phyloP scores from a whole-genome alignment of 2,113 vertebrate species.

The Sapayoa aenigma region DNA sequence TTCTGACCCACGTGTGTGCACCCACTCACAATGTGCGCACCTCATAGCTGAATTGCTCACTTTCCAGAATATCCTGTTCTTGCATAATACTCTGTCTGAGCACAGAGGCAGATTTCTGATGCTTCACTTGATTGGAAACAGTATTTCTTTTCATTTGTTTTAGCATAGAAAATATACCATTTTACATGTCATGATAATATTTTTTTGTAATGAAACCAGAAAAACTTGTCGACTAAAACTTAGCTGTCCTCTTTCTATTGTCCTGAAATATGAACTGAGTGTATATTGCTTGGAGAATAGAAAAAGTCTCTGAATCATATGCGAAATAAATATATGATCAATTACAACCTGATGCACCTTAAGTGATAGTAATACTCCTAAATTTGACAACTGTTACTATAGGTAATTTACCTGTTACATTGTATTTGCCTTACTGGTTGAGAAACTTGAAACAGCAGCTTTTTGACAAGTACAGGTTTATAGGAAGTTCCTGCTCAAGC shows the following conservation, averaged over 20 bases:
- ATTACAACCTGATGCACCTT: not conserved
- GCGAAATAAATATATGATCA: not conserved
- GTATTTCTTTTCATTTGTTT: not conserved
- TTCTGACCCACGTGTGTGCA: not conserved
- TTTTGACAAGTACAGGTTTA: not conserved
- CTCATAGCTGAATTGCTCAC: not conserved
- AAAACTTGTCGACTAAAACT: not conserved
- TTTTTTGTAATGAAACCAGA: not conserved
- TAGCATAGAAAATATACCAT: not conserved
- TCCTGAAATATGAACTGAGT: not conserved
- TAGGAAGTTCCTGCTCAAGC: not conserved
- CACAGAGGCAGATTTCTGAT: not conserved
- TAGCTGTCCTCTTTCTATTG: not conserved
- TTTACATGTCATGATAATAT: not conserved
- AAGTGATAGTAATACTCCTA: not conserved
- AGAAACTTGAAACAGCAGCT: not conserved
- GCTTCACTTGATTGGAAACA: not conserved
- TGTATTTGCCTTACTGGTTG: not conserved
- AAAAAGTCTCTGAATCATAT: not conserved
- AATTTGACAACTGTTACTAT: not conserved
- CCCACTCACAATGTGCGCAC: not conserved
- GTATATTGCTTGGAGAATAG: not conserved
- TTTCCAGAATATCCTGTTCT: constrained; percentile 14
- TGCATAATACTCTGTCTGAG: not conserved
- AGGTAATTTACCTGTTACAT: not conserved